Conservation (phyloP, 2,888 invertebrate genomes). For the Eulithis prunata region DNA sequence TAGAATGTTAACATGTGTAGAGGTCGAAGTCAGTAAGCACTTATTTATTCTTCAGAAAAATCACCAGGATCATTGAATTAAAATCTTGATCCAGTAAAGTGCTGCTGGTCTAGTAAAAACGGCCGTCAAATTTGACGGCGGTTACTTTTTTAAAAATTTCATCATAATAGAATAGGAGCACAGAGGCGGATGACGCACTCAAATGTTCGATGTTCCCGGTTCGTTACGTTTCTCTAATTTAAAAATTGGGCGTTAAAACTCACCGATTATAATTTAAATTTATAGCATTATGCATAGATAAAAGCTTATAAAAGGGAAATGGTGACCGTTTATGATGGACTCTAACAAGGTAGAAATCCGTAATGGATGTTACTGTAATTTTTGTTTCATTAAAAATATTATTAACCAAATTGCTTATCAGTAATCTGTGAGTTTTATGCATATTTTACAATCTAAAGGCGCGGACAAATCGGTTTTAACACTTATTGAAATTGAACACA, state of each 20-base stretch:
- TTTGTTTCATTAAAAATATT: conserved; percentile 53
- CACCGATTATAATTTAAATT: conserved; percentile 79
- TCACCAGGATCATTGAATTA: too few species aligned
- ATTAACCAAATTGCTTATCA: conserved; percentile 47
- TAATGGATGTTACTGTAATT: conserved; percentile 55
- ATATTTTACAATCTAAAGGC: conserved; percentile 33
- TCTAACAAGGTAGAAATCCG: conserved; percentile 67
- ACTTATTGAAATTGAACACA: conserved; percentile 29
- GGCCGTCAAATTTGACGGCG: not conserved
- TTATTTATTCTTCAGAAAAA: too few species aligned
- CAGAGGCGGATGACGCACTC: conserved; percentile 55
- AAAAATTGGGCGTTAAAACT: conserved; percentile 79
- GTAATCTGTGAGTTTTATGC: conserved; percentile 47
- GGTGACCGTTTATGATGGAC: conserved; percentile 63
- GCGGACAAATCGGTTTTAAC: conserved; percentile 32
- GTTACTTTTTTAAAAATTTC: not conserved
- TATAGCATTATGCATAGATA: conserved; percentile 73
- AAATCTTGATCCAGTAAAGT: too few species aligned
- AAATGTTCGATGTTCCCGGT: conserved; percentile 62
- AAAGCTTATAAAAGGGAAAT: conserved; percentile 67
- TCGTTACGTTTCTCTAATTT: conserved; percentile 76
- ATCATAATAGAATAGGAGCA: conserved; percentile 69
- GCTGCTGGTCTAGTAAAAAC: not conserved
- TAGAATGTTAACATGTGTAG: too few species aligned
- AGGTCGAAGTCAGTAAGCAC: too few species aligned